phyloP scores from a whole-genome alignment of 2,113 vertebrate genomes.

The Plectropomus leopardus region DNA sequence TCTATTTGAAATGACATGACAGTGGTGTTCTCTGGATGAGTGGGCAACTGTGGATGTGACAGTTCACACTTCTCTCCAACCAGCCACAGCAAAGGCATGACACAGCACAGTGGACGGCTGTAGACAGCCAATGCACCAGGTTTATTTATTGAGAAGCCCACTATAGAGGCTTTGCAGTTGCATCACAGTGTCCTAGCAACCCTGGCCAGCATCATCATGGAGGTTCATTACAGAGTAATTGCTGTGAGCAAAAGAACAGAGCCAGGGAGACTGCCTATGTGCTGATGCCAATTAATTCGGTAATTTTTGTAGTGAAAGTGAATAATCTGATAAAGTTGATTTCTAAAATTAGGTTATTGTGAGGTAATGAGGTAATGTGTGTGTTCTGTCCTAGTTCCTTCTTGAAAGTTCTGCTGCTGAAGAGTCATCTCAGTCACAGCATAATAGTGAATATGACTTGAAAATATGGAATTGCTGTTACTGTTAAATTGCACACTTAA shows the following conservation, averaged over 20 bases:
- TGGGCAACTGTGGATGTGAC: conserved; percentile 55
- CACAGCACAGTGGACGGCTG: conserved; percentile 30
- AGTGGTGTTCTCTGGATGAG: conserved; percentile 49
- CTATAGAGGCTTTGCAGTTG: conserved; percentile 11
- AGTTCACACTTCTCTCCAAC: conserved; percentile 43
- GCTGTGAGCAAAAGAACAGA: not conserved
- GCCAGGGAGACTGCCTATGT: not conserved
- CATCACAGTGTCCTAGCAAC: conserved; percentile 58
- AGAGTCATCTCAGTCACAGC: not conserved
- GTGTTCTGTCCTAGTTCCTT: not conserved
- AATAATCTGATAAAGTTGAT: not conserved
- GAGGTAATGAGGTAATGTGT: not conserved
- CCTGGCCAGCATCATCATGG: not conserved
- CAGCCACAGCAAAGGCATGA: conserved; percentile 44
- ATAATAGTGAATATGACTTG: not conserved
- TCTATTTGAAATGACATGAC: conserved; percentile 36
- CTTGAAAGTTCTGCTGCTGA: not conserved
- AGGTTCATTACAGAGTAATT: conserved; percentile 3
- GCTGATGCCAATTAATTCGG: not conserved
- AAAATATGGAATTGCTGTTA: not conserved
- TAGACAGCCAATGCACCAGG: conserved; percentile 14
- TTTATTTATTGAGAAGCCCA: conserved; percentile 24
- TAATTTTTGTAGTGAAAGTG: not conserved
- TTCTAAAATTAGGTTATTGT: not conserved
- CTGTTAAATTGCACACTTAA: too few relatives aligned